These are phyloP conservation scores for Galaxea fascicularis DNA, from an alignment of 92 coral and sea anemone genomes.

Conservation along the genomic window DNA sequence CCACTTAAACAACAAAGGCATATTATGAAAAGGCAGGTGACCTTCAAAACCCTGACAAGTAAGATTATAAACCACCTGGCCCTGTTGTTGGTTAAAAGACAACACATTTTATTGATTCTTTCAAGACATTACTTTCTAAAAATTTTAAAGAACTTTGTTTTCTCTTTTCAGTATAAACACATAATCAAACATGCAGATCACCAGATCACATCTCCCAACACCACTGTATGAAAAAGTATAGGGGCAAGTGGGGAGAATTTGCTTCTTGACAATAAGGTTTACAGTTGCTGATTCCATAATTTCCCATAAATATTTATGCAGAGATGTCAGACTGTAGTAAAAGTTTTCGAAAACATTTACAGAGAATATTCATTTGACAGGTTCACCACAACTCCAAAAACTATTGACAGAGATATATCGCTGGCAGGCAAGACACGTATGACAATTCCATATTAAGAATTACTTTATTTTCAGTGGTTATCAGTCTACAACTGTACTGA, in stretches of 20 bases:
- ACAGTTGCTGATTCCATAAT: too few relatives aligned
- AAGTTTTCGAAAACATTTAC: background rate
- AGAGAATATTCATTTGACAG: conserved; percentile 9
- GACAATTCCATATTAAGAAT: background rate
- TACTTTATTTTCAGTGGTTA: background rate
- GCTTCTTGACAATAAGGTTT: background rate
- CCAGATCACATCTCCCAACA: background rate
- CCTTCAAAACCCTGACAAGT: background rate
- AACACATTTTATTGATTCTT: background rate
- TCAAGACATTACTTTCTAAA: background rate
- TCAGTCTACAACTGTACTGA: background rate
- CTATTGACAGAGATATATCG: background rate
- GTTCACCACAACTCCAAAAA: background rate
- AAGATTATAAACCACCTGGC: conserved; percentile 32
- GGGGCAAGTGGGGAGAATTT: background rate
- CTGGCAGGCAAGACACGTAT: background rate
- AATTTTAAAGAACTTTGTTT: too few relatives aligned
- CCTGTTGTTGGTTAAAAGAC: conserved; percentile 22
- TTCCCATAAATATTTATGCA: background rate
- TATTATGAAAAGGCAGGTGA: conserved; percentile 32
- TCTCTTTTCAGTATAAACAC: too few relatives aligned
- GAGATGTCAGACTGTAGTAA: conserved; percentile 2
- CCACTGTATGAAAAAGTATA: background rate
- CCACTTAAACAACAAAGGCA: conserved; percentile 40
- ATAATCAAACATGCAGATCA: background rate